Conservation (phyloP, 2,797 vertebrate genomes). For the Philypnodon macrostomus region DNA sequence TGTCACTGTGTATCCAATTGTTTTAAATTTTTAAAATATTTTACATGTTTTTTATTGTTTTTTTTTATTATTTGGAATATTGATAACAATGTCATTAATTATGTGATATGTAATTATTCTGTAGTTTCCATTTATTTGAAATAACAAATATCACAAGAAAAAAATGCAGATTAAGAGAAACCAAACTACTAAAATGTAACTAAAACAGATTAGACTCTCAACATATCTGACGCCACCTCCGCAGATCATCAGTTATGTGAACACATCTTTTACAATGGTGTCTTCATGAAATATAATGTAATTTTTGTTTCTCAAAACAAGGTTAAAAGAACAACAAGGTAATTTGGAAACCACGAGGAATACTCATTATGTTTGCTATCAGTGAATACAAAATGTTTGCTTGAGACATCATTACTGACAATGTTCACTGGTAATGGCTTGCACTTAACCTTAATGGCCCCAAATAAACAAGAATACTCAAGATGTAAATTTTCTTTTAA, state of each 20-base stretch:
- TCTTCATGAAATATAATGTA: slow-evolving; percentile 33
- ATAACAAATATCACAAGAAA: background rate
- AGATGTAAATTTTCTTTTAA: slow-evolving; percentile 5
- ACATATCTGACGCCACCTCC: slow-evolving; percentile 26
- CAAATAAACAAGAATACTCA: slow-evolving; percentile 28
- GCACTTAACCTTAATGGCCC: slow-evolving; percentile 18
- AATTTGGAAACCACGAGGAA: slow-evolving; percentile 29
- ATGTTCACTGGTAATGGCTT: slow-evolving; percentile 10
- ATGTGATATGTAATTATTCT: background rate
- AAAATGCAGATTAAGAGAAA: slow-evolving; percentile 30
- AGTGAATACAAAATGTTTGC: slow-evolving; percentile 28
- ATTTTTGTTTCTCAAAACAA: slow-evolving; percentile 18
- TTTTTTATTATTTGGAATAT: too few relatives aligned
- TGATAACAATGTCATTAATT: too few relatives aligned
- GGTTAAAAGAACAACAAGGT: slow-evolving; percentile 45
- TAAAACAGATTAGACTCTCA: slow-evolving; percentile 27
- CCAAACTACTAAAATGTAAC: slow-evolving; percentile 11
- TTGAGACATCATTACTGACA: slow-evolving; percentile 30
- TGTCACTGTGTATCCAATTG: too few relatives aligned
- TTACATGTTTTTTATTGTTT: too few relatives aligned
- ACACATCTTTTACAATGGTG: slow-evolving; percentile 10
- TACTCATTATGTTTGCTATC: slow-evolving; percentile 53
- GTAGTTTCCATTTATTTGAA: background rate
- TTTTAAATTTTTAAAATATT: too few relatives aligned
- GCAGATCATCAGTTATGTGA: slow-evolving; percentile 6